phyloP scores from a whole-genome alignment of 2,888 invertebrate genomes.

The Tetragonisca angustula region DNA sequence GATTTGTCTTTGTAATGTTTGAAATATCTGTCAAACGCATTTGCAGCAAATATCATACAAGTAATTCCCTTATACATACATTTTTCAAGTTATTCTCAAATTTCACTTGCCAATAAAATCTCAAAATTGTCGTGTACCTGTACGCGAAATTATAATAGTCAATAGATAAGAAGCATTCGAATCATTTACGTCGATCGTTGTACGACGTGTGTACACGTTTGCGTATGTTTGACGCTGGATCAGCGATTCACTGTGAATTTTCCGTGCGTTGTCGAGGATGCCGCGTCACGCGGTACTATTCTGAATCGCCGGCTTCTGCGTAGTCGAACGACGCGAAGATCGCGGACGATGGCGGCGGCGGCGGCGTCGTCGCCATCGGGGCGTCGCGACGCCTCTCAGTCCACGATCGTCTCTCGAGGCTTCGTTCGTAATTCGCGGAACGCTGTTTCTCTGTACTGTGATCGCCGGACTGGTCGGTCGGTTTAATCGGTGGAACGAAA shows the following conservation, averaged over 20 bases:
- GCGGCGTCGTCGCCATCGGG: conserved; percentile 54
- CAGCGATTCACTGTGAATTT: conserved; percentile 4
- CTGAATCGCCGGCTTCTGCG: conserved; percentile 59
- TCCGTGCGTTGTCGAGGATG: conserved; percentile 9
- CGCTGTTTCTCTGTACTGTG: neutral
- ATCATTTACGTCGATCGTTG: neutral
- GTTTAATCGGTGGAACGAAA: conserved; percentile 13
- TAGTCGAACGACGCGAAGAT: conserved; percentile 34
- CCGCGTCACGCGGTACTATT: conserved; percentile 41
- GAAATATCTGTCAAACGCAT: neutral
- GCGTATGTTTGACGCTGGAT: neutral
- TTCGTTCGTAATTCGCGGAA: conserved; percentile 25
- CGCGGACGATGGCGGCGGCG: conserved; percentile 26
- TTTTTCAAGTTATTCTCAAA: neutral
- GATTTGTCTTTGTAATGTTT: too few relatives aligned
- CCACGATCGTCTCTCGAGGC: conserved; percentile 74
- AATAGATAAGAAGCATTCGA: neutral
- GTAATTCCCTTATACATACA: neutral
- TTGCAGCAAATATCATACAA: neutral
- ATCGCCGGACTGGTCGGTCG: neutral
- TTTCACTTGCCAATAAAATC: neutral
- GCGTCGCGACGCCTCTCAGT: conserved; percentile 82
- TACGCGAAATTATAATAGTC: too few relatives aligned
- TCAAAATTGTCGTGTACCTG: neutral
- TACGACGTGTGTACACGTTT: neutral